These are phyloP conservation scores for Drosophila borborema DNA, from an alignment of 2,888 invertebrate species.

Conservation along the genomic window DNA sequence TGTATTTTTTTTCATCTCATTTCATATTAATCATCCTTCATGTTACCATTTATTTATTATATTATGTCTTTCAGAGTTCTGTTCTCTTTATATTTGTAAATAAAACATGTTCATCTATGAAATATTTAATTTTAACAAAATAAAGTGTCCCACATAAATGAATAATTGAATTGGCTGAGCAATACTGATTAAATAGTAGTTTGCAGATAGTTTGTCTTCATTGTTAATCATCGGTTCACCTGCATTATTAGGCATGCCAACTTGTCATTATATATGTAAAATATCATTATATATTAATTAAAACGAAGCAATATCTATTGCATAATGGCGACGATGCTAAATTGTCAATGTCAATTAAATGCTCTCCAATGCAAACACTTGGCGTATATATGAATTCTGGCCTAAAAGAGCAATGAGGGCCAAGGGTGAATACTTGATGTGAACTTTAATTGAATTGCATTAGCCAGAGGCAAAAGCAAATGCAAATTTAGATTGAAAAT, in stretches of 20 bases:
- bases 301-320: no score
- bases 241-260: not conserved
- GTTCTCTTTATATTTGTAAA: not conserved
- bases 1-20: not conserved
- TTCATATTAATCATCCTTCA: no score
- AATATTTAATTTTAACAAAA: not conserved
- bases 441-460: not conserved
- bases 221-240: not conserved
- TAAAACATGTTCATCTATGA: not conserved
- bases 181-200: not conserved
- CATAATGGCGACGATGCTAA: not conserved
- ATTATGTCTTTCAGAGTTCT: no score
- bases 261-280: not conserved
- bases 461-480: not conserved
- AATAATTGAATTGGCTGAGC: not conserved
- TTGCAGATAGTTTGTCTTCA: not conserved
- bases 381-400: not conserved
- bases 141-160: not conserved
- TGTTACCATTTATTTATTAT: no score
- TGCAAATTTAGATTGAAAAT: not conserved
- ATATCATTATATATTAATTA: not conserved
- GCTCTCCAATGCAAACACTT: not conserved
- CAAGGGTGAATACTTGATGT: constrained; percentile 4
- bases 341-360: not conserved
- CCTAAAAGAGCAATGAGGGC: not conserved